Conservation (phyloP, 2,888 invertebrate genomes). For the Endotricha flammealis region DNA sequence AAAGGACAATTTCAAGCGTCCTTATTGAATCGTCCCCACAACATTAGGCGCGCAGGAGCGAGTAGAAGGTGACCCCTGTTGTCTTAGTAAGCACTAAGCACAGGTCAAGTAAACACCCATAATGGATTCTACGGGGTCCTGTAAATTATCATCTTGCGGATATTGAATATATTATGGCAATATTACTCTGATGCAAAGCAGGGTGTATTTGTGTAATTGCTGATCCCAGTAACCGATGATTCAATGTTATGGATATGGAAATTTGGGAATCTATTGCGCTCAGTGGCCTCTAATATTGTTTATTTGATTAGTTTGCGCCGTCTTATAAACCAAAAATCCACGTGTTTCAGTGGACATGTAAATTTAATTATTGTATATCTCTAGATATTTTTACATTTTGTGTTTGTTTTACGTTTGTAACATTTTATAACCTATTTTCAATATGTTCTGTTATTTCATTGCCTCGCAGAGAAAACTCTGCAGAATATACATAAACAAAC, state of each 20-base stretch:
- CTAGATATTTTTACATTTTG: too few relatives aligned
- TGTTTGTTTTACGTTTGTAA: too few relatives aligned
- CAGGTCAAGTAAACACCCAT: conserved; percentile 78
- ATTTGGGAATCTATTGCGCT: conserved; percentile 17
- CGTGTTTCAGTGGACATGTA: too few relatives aligned
- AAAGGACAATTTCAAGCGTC: conserved; percentile 24
- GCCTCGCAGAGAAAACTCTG: conserved; percentile 15
- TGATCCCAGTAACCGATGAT: conserved; percentile 31
- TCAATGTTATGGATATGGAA: conserved; percentile 43
- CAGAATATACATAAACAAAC: conserved; percentile 54
- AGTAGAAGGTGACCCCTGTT: conserved; percentile 66
- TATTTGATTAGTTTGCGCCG: not conserved
- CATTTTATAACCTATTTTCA: too few relatives aligned
- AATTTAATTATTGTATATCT: too few relatives aligned
- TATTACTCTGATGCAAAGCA: conserved; percentile 59
- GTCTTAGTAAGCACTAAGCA: conserved; percentile 77
- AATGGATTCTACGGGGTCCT: conserved; percentile 71
- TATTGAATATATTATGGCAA: conserved; percentile 76
- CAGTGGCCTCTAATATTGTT: not conserved
- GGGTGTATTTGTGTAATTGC: conserved; percentile 60
- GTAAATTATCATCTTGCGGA: conserved; percentile 75
- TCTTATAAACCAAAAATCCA: too few relatives aligned
- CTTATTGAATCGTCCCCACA: conserved; percentile 23
- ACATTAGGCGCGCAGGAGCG: conserved; percentile 37
- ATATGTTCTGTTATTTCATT: conserved; percentile 15